These are phyloP conservation scores for Apodemus speciosus DNA, from an alignment of 2,113 vertebrate genomes.

Conservation along the genomic window DNA sequence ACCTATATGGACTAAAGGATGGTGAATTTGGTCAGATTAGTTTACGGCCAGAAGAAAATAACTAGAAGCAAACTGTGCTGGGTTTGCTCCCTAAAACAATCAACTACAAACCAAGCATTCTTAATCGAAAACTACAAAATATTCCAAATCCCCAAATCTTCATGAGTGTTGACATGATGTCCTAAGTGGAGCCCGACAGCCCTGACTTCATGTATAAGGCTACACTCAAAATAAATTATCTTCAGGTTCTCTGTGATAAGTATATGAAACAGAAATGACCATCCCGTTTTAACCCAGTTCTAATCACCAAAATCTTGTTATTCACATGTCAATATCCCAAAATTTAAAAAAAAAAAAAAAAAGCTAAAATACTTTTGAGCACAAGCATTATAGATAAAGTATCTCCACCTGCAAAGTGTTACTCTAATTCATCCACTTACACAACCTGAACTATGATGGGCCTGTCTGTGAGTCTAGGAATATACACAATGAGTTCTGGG, in stretches of 20 bases:
- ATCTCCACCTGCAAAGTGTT: background rate
- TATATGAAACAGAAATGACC: background rate
- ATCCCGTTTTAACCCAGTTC: background rate
- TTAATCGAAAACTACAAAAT: background rate
- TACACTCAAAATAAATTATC: background rate
- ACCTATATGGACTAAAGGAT: background rate
- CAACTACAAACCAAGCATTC: background rate
- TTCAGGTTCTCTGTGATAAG: background rate
- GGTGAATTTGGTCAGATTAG: background rate
- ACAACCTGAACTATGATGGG: background rate
- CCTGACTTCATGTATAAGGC: background rate
- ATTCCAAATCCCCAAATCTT: background rate
- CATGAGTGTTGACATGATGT: background rate
- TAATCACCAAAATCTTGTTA: background rate
- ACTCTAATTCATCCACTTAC: background rate
- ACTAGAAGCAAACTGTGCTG: background rate
- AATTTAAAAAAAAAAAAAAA: background rate
- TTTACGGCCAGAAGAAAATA: background rate
- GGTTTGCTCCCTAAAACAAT: background rate
- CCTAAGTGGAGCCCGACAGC: background rate
- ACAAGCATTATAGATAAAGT: background rate
- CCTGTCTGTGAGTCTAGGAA: background rate
- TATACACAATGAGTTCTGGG: background rate
- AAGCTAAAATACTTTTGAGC: background rate
- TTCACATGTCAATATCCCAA: background rate